Percentiles rank a stretch among this genome's conserved stretches.
phyloP scores from a whole-genome alignment of 2,113 vertebrate genomes.

The Dipodomys merriami region DNA sequence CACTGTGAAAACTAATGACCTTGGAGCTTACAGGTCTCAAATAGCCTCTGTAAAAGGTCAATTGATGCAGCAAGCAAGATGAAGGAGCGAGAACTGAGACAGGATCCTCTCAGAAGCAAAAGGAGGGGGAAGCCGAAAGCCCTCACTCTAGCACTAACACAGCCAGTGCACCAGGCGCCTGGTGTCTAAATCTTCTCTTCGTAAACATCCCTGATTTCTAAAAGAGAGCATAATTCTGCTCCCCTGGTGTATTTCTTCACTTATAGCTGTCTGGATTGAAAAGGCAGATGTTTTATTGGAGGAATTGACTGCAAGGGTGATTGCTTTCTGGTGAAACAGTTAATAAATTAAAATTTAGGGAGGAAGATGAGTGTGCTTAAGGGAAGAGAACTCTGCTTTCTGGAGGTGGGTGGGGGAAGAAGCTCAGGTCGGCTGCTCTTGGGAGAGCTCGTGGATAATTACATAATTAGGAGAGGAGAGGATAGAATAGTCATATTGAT shows the following conservation, averaged over 20 bases:
- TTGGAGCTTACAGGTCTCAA: conserved; percentile 54
- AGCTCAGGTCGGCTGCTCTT: conserved; percentile 55
- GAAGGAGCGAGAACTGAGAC: conserved; percentile 34
- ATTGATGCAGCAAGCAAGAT: conserved; percentile 61
- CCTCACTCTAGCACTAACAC: neutral
- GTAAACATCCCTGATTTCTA: conserved; percentile 77
- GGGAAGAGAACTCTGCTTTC: conserved; percentile 71
- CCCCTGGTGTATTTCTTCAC: conserved; percentile 82
- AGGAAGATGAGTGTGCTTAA: conserved; percentile 75
- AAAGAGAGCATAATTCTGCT: conserved; percentile 78
- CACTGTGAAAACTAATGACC: conserved; percentile 11
- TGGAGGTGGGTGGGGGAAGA: conserved; percentile 55
- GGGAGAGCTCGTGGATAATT: conserved; percentile 81
- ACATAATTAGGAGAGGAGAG: conserved; percentile 81
- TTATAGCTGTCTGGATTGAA: conserved; percentile 82
- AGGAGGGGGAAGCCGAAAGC: neutral
- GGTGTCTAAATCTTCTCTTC: conserved; percentile 61
- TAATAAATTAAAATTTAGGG: conserved; percentile 87
- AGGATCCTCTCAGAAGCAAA: conserved; percentile 33
- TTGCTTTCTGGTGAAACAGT: conserved; percentile 85
- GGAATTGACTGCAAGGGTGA: conserved; percentile 84
- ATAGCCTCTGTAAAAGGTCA: conserved; percentile 67
- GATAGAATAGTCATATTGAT: conserved; percentile 77
- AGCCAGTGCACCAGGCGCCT: conserved; percentile 59
- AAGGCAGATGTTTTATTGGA: conserved; percentile 85